Evolutionary conservation across 2,888 invertebrate species (phyloP).

Genomic region (Meteorus colon): DNA sequence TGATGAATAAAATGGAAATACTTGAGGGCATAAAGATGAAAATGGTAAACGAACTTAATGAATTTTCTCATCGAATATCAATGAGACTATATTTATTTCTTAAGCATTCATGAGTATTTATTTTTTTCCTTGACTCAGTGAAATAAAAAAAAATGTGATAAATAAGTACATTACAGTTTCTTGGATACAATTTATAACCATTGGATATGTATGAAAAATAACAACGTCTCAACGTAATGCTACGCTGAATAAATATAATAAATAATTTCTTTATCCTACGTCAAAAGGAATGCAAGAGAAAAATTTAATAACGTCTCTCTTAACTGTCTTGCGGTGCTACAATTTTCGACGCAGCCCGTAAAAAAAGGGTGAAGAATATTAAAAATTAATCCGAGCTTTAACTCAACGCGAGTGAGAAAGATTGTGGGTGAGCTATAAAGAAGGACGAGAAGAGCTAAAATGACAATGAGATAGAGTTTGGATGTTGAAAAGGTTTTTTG

Average conservation of each 20-base stretch:
- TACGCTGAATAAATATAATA: neutral
- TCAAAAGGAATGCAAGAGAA: neutral
- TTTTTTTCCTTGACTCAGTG: too few relatives aligned
- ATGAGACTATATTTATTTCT: too few relatives aligned
- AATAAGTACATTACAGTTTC: neutral
- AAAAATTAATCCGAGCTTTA: constrained; percentile 59
- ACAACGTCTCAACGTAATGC: neutral
- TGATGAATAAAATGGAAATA: neutral
- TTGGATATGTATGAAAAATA: neutral
- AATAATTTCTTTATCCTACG: constrained; percentile 12
- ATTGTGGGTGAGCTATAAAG: neutral
- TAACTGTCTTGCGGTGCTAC: neutral
- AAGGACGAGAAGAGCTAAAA: constrained; percentile 8
- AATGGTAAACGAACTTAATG: too few relatives aligned
- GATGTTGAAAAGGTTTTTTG: neutral
- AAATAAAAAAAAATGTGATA: too few relatives aligned
- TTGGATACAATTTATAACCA: neutral
- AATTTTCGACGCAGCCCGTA: neutral
- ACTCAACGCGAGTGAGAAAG: constrained; percentile 46
- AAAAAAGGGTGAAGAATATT: constrained; percentile 55
- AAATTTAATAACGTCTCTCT: neutral
- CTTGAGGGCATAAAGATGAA: neutral
- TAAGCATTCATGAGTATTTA: too few relatives aligned
- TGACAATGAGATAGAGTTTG: constrained; percentile 48
- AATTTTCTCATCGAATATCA: too few relatives aligned